Percentiles rank a stretch among this genome's conserved stretches.
Conservation (phyloP, 2,797 vertebrate species). For the Sus cebifrons region DNA sequence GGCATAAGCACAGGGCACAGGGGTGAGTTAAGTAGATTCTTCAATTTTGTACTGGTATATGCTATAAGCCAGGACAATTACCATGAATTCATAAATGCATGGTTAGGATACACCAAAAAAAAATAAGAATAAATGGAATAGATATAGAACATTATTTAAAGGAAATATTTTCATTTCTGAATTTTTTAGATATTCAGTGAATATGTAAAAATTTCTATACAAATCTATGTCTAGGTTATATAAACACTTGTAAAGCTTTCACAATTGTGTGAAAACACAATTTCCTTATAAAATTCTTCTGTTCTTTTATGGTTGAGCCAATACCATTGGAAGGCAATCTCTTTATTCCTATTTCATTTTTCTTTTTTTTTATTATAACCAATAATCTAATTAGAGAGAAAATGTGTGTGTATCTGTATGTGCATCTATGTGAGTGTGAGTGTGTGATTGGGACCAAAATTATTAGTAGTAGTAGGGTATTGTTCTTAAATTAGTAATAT, state of each 20-base stretch:
- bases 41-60: background rate
- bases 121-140: background rate
- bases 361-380: background rate
- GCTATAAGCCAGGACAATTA: background rate
- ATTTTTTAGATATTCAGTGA: background rate
- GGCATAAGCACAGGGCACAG: background rate
- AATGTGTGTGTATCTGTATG: background rate
- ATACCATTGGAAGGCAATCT: background rate
- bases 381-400: background rate
- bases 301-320: background rate
- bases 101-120: background rate
- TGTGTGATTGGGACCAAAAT: background rate
- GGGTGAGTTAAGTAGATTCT: background rate
- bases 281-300: background rate
- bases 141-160: background rate
- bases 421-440: background rate
- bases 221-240: background rate
- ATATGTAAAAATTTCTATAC: background rate
- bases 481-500: conserved; percentile 23
- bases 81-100: background rate
- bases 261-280: background rate
- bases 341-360: background rate
- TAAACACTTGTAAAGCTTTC: background rate
- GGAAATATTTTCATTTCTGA: background rate
- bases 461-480: background rate